These are phyloP conservation scores for Tichodroma muraria DNA, from an alignment of 2,113 vertebrate species.

Conservation along the genomic window DNA sequence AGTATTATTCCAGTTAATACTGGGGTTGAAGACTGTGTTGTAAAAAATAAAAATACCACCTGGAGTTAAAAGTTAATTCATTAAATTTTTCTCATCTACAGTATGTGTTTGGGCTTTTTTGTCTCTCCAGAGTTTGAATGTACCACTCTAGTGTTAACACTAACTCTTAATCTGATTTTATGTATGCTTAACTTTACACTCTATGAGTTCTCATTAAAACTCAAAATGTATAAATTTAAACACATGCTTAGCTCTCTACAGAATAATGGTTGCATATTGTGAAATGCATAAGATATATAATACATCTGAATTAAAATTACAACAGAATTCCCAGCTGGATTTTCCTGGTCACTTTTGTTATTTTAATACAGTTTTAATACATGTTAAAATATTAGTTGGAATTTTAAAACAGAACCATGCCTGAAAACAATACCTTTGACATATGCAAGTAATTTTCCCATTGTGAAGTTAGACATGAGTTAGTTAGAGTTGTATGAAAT, in stretches of 20 bases:
- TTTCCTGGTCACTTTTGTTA: constrained; percentile 49
- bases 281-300: constrained; percentile 27
- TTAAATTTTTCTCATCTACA: neutral
- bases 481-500: neutral
- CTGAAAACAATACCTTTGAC: neutral
- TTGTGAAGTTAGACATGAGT: neutral
- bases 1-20: neutral
- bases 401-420: neutral
- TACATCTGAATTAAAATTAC: constrained; percentile 36
- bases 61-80: constrained; percentile 35
- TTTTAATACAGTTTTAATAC: constrained; percentile 6
- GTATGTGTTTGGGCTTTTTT: neutral
- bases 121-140: constrained; percentile 8
- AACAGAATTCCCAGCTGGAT: constrained; percentile 28
- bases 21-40: neutral
- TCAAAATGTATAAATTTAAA: constrained; percentile 53
- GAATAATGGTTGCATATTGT: constrained; percentile 52
- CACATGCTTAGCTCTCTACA: constrained; percentile 35
- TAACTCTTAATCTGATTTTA: constrained; percentile 45
- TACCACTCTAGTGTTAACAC: constrained; percentile 8
- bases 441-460: neutral
- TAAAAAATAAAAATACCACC: neutral
- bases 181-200: constrained; percentile 35
- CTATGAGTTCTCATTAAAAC: constrained; percentile 55
- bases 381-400: neutral